A percentile compares a stretch with the other conserved stretches of the same genome.
phyloP scores from a whole-genome alignment of 1,140 invertebrate genomes.

The Lepidurus couesii region DNA sequence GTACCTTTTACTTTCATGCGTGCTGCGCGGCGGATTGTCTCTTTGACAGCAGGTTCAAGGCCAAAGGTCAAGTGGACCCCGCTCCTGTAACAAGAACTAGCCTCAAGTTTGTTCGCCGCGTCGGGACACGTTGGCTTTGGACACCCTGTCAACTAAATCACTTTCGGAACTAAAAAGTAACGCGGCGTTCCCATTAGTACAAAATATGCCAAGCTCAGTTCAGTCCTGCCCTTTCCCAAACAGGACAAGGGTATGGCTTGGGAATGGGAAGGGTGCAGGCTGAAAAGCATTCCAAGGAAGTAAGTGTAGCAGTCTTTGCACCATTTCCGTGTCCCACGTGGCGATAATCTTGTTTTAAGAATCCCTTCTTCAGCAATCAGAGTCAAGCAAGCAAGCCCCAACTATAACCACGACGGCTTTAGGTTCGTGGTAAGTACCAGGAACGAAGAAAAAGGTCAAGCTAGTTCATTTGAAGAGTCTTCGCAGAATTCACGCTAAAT shows the following conservation, averaged over 20 bases:
- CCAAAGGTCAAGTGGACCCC: background rate
- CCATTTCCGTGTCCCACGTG: background rate
- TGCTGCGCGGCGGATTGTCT: background rate
- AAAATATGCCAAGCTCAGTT: no score
- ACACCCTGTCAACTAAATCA: background rate
- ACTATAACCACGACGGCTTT: constrained; percentile 1
- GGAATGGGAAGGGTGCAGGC: background rate
- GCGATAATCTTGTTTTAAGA: background rate
- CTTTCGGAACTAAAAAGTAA: no score
- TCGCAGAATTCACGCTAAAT: background rate
- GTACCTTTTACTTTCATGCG: background rate
- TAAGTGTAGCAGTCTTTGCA: background rate
- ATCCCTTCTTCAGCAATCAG: background rate
- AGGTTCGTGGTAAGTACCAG: background rate
- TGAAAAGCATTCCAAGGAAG: background rate
- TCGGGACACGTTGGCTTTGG: background rate
- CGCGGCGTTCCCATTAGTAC: no score
- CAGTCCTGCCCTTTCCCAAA: background rate
- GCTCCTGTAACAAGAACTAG: no score
- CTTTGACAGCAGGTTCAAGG: background rate
- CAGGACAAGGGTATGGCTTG: no score
- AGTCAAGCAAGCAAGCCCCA: background rate
- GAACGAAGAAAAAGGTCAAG: background rate
- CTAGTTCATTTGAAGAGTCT: background rate
- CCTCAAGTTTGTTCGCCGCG: background rate